A percentile compares a stretch with the other conserved stretches of the same genome.
These are phyloP conservation scores for Phataginus tricuspis DNA, from an alignment of 2,797 vertebrate species.

Conservation along the genomic window DNA sequence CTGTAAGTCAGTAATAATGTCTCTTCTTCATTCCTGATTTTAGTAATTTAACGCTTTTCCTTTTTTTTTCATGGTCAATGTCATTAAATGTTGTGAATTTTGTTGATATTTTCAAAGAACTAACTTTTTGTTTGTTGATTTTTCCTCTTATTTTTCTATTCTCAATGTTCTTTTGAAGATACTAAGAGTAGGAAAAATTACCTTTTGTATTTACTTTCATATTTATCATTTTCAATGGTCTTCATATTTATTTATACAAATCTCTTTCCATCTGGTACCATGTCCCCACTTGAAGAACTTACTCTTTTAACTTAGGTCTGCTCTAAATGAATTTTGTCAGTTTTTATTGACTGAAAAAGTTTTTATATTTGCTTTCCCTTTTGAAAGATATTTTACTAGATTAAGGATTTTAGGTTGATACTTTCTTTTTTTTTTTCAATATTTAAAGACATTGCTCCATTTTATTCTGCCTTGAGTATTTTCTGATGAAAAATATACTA, in stretches of 20 bases:
- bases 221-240: neutral
- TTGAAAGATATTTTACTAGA: neutral
- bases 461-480: constrained; percentile 24
- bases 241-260: neutral
- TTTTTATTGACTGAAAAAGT: neutral
- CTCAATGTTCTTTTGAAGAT: constrained; percentile 20
- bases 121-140: neutral
- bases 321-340: neutral
- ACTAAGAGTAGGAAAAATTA: neutral
- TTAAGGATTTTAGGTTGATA: neutral
- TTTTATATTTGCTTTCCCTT: neutral
- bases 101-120: neutral
- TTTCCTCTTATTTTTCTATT: neutral
- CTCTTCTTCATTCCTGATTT: neutral
- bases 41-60: neutral
- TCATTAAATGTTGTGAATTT: neutral
- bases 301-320: neutral
- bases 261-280: neutral
- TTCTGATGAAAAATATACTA: neutral
- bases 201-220: neutral
- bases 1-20: neutral
- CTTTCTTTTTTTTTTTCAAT: neutral
- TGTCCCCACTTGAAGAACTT: neutral
- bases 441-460: neutral
- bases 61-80: neutral